A percentile compares a stretch with the other conserved stretches of the same genome.
phyloP scores from a whole-genome alignment of 2,113 vertebrate species.

The Dipodomys ordii region DNA sequence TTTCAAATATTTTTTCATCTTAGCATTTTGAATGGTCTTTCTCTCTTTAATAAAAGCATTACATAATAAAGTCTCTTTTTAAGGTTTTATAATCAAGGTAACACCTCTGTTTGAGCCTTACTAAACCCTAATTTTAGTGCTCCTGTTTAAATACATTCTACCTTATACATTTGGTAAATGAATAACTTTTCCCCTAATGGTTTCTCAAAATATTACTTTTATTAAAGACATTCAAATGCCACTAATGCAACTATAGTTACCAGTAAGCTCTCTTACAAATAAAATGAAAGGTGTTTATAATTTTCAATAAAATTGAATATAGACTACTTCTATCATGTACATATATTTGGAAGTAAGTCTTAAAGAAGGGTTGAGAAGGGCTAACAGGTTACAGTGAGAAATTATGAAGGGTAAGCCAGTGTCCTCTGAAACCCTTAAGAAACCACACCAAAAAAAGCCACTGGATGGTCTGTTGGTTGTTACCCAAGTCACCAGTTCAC shows the following conservation, averaged over 20 bases:
- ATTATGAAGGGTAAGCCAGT: background rate
- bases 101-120: background rate
- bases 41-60: background rate
- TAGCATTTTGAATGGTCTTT: slow-evolving; percentile 1
- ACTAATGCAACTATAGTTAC: background rate
- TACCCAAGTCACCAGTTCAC: background rate
- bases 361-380: background rate
- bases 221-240: background rate
- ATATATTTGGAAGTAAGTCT: slow-evolving; percentile 30
- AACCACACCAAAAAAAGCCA: background rate
- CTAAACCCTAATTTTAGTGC: background rate
- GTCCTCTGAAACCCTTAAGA: background rate
- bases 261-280: background rate
- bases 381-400: background rate
- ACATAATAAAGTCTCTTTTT: background rate
- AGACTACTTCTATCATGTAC: background rate
- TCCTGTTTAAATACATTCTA: background rate
- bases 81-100: slow-evolving; percentile 30
- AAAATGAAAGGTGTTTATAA: background rate
- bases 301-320: background rate
- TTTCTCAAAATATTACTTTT: slow-evolving; percentile 30
- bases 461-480: background rate
- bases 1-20: slow-evolving; percentile 3
- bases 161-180: background rate
- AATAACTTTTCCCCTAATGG: background rate